phyloP scores from a whole-genome alignment of 1,140 invertebrate species.

The Antheraea mylitta region DNA sequence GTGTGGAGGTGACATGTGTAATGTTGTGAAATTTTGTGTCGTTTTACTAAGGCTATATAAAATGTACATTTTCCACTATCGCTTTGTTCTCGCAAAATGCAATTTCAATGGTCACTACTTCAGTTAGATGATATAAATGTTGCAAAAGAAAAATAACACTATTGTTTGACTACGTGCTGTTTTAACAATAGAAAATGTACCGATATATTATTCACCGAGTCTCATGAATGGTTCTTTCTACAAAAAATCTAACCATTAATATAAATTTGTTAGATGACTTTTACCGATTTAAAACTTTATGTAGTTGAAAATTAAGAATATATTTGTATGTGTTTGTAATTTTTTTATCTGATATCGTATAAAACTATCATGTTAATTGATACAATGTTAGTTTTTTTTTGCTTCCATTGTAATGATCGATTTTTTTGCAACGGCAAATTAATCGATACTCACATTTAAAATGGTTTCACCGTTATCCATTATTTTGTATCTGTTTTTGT shows the following conservation, averaged over 20 bases:
- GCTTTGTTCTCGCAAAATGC: no score
- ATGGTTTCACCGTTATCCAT: constrained; percentile 39
- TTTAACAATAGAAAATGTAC: constrained; percentile 12
- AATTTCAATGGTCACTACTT: no score
- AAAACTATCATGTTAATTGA: constrained; percentile 33
- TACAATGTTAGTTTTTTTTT: constrained; percentile 34
- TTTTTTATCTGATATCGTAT: not conserved
- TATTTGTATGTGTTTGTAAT: not conserved
- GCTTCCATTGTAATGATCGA: constrained; percentile 13
- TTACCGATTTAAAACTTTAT: not conserved
- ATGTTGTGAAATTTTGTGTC: no score
- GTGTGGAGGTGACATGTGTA: no score
- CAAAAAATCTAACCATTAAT: no score
- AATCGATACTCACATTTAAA: constrained; percentile 42
- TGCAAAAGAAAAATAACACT: not conserved
- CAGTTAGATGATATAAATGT: no score
- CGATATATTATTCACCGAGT: constrained; percentile 10
- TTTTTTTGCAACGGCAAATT: constrained; percentile 34
- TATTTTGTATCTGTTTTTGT: constrained; percentile 22
- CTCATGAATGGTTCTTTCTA: not conserved
- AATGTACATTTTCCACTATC: no score
- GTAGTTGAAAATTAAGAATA: not conserved
- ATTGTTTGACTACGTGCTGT: constrained; percentile 6
- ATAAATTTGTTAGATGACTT: no score
- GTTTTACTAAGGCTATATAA: no score